Evolutionary conservation across 2,797 vertebrate genomes (phyloP), one percentile per base, ranked within the genome.

Genomic region (Myoxocephalus aenaeus): DNA sequence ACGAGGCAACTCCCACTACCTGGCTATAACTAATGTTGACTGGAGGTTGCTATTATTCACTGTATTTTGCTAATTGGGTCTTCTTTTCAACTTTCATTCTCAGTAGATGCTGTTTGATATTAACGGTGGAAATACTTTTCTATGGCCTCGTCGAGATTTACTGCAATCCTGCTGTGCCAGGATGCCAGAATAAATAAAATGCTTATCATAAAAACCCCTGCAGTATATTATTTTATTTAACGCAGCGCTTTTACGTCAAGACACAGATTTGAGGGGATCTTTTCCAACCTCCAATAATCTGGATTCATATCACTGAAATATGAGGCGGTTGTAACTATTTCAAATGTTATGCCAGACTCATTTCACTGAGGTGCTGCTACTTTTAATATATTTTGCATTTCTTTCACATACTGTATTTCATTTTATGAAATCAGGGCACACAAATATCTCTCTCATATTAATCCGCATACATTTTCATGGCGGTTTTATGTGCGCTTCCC

Each of bases 221-320:
- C 80, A 79, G 78, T 84, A 75, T 75, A 73, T 80, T 59, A 82
- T 82, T 86, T 82, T 91, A 82, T 38, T 38, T 34, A 90, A 84
- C 50, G 81, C 77, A 34, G 71, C 69, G 32, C 72, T 86, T 88
- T 86, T 75, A 79, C 69, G 75, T 65, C 67, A 75, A 66, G 74
- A 76, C 82, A 79, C 82, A 88, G 69, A 77, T 85, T 73, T 89
- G 86, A 90, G 82, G 84, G 83, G 76, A 87, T 79, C 80, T 81
- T 80, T 83, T 85, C 83, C 72, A 9, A 32, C 69, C 77, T 65
- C 57, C 77, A 78, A 79, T 86, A 83, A 88, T 88, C 73, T 83
- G 72, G 79, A 86, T 81, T 89, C 65, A 79, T 76, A 83, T 86
- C 77, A 22, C 46, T 80, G 81, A 70, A 79, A 85, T 76, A 77